phyloP scores from a whole-genome alignment of 2,113 vertebrate genomes.

The Petroica traversi region DNA sequence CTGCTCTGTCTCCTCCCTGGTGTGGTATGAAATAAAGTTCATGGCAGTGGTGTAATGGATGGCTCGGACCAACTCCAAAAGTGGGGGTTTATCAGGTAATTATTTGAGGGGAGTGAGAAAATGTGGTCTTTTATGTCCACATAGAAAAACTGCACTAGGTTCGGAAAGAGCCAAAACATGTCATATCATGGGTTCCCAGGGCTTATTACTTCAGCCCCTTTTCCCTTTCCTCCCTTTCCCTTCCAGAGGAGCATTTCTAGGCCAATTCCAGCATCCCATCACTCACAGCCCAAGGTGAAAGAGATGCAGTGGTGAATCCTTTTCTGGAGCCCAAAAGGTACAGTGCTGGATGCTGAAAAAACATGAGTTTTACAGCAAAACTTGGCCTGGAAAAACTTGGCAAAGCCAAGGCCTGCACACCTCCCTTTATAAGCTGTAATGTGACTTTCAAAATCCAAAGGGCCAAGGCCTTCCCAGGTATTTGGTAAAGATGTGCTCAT shows the following conservation, averaged over 20 bases:
- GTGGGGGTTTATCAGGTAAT: conserved; percentile 42
- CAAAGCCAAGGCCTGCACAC: not conserved
- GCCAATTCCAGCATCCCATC: not conserved
- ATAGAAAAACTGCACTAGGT: conserved; percentile 65
- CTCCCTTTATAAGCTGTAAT: not conserved
- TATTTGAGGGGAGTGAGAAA: conserved; percentile 34
- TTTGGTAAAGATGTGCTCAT: not conserved
- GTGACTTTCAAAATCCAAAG: not conserved
- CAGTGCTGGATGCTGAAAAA: not conserved
- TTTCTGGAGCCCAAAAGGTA: not conserved
- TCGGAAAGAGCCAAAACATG: conserved; percentile 31
- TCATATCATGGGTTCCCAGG: conserved; percentile 2
- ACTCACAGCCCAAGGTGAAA: not conserved
- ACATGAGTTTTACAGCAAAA: not conserved
- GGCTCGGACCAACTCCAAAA: conserved; percentile 54
- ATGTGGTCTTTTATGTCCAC: conserved; percentile 35
- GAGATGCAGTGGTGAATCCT: no score
- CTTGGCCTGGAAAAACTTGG: no score
- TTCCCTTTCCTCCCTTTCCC: not conserved
- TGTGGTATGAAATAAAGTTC: conserved; percentile 73
- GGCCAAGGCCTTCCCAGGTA: not conserved
- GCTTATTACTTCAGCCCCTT: not conserved
- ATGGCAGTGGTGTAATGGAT: conserved; percentile 49
- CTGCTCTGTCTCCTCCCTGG: conserved; percentile 55
- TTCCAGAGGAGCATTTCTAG: not conserved